Conservation (phyloP, 2,888 invertebrate genomes). For the Leucozona laternaria region DNA sequence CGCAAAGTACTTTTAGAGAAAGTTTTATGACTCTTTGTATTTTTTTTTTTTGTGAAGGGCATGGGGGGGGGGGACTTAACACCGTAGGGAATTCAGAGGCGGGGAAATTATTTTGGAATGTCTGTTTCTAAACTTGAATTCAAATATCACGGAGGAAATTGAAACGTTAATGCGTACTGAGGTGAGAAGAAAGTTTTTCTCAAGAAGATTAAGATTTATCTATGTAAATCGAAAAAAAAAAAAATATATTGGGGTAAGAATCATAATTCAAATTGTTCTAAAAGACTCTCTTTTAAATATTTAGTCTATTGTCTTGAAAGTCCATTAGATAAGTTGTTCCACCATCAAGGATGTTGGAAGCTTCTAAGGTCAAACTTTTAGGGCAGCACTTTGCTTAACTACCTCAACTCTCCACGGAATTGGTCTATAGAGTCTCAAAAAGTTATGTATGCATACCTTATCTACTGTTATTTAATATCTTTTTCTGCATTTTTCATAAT, state of each 20-base stretch:
- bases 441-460: too few relatives aligned
- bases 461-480: too few relatives aligned
- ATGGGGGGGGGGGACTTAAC: not conserved
- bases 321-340: not conserved
- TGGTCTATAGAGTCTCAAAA: too few relatives aligned
- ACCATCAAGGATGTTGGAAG: too few relatives aligned
- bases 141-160: not conserved
- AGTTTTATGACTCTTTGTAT: conserved; percentile 8
- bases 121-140: not conserved
- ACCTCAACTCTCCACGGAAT: too few relatives aligned
- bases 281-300: not conserved
- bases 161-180: not conserved
- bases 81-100: not conserved
- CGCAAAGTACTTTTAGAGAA: conserved; percentile 1
- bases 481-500: too few relatives aligned
- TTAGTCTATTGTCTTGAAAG: not conserved
- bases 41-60: not conserved
- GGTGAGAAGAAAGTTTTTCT: not conserved
- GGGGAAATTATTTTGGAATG: not conserved
- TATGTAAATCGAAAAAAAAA: not conserved
- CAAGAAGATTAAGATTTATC: not conserved
- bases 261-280: not conserved
- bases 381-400: too few relatives aligned
- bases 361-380: too few relatives aligned
- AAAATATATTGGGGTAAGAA: not conserved